Percentiles rank a stretch among this genome's conserved stretches.
Conservation (phyloP, 2,888 invertebrate genomes). For the Caenorhabditis sp. region DNA sequence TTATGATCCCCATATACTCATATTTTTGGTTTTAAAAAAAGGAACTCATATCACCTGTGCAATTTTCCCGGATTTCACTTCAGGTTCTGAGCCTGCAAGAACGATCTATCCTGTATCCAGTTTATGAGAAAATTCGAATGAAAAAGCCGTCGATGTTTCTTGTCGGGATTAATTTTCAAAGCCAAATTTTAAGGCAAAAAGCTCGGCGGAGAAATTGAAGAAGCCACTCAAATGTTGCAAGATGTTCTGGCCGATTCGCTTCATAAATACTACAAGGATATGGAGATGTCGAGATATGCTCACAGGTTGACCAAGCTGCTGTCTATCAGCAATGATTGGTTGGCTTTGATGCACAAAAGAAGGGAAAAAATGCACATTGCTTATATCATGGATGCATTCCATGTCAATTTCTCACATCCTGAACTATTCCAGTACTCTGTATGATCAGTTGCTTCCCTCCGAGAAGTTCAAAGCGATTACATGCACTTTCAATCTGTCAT, state of each 20-base stretch:
- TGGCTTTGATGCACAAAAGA: slow-evolving; percentile 18
- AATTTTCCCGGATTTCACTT: no score
- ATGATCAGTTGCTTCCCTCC: background rate
- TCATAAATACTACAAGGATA: slow-evolving; percentile 31
- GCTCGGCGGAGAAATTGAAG: slow-evolving; percentile 35
- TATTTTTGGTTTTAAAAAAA: no score
- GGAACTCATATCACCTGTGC: no score
- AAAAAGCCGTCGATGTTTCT: no score
- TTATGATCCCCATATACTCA: no score
- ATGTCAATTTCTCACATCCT: slow-evolving; percentile 33
- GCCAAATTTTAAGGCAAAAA: slow-evolving; percentile 27
- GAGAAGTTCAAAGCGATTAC: background rate
- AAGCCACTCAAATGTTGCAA: slow-evolving; percentile 24
- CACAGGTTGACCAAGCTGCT: slow-evolving; percentile 26
- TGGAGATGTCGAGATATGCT: slow-evolving; percentile 43
- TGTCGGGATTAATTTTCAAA: no score
- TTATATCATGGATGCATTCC: slow-evolving; percentile 27
- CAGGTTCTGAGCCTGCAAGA: no score
- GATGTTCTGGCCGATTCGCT: slow-evolving; percentile 21
- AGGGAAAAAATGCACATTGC: slow-evolving; percentile 25
- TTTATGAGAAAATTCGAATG: no score
- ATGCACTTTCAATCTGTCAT: slow-evolving; percentile 25
- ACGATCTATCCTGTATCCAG: no score
- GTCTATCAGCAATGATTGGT: slow-evolving; percentile 38
- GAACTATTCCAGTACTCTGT: slow-evolving; percentile 38